These are phyloP conservation scores for Hydrotaea diabolus DNA, from an alignment of 2,888 invertebrate species.

Conservation along the genomic window DNA sequence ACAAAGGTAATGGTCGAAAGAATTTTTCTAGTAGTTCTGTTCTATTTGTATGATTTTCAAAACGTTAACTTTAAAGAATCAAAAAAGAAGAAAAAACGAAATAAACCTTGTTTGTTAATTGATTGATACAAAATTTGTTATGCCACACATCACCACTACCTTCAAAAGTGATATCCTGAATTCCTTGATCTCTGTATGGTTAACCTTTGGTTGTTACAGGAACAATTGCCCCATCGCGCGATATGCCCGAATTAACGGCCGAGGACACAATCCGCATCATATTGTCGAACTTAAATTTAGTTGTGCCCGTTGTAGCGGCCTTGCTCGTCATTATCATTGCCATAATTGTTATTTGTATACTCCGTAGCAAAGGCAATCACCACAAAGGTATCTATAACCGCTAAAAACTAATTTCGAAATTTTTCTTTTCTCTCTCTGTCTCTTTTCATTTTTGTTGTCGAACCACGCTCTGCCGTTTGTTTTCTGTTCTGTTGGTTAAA, in stretches of 20 bases:
- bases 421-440: constrained; percentile 74
- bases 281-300: constrained; percentile 94
- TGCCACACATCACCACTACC: not conserved
- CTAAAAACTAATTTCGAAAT: constrained; percentile 71
- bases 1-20: constrained; percentile 72
- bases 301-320: constrained; percentile 95
- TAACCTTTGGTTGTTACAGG: constrained; percentile 87
- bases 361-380: constrained; percentile 90
- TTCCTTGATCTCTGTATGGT: constrained; percentile 62
- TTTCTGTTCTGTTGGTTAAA: constrained; percentile 52
- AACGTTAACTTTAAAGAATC: constrained; percentile 37
- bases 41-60: constrained; percentile 34
- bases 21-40: constrained; percentile 32
- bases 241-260: constrained; percentile 88
- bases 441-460: constrained; percentile 53
- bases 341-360: constrained; percentile 95
- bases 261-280: constrained; percentile 93
- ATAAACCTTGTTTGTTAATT: constrained; percentile 60
- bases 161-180: constrained; percentile 43
- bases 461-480: constrained; percentile 60
- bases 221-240: constrained; percentile 95
- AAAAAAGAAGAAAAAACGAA: constrained; percentile 65
- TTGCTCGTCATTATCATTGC: constrained; percentile 96
- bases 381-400: constrained; percentile 88
- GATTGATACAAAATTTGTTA: constrained; percentile 13